phyloP scores from a whole-genome alignment of 64 coral and sea anemone species.

The Montipora cactus region DNA sequence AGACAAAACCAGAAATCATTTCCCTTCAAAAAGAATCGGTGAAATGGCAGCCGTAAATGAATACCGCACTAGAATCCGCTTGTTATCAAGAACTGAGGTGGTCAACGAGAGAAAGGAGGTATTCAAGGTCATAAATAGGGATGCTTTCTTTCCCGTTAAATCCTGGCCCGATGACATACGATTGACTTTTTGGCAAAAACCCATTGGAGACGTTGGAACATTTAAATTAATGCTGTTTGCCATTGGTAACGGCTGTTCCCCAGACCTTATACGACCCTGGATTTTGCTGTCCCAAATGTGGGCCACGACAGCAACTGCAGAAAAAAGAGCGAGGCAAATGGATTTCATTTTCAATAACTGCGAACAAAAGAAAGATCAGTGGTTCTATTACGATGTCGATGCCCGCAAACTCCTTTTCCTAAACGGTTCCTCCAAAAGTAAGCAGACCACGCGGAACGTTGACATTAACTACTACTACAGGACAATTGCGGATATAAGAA shows the following conservation, averaged over 20 bases:
- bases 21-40: neutral
- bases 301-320: neutral
- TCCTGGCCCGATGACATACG: neutral
- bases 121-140: constrained; percentile 11
- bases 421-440: neutral
- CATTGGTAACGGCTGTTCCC: neutral
- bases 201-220: neutral
- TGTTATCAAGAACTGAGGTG: neutral
- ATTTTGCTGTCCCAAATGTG: constrained; percentile 4
- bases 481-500: neutral
- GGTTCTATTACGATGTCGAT: neutral
- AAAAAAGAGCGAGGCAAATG: constrained; percentile 4
- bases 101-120: neutral
- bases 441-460: neutral
- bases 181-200: constrained; percentile 13
- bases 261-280: neutral
- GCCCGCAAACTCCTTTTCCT: neutral
- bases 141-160: neutral
- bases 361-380: neutral
- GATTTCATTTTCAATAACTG: constrained; percentile 4
- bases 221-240: constrained; percentile 12
- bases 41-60: neutral
- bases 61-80: neutral
- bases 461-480: neutral
- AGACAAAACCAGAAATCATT: neutral